These are phyloP conservation scores for Procambarus clarkii DNA, from an alignment of 1,140 invertebrate genomes.

Conservation along the genomic window DNA sequence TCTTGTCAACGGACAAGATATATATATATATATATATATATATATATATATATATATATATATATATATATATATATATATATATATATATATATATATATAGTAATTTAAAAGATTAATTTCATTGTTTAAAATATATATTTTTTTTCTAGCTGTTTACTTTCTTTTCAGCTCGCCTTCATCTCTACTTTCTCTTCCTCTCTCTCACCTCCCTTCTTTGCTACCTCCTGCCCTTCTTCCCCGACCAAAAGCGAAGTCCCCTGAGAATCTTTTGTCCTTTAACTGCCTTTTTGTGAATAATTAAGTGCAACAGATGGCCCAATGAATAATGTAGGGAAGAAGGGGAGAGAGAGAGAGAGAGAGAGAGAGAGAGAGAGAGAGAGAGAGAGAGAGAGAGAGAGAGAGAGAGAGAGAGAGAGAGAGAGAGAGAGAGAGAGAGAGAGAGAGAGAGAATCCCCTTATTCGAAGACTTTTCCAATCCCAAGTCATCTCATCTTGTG, in stretches of 20 bases:
- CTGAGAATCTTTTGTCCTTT: background rate
- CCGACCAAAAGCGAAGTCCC: background rate
- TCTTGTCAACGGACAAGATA: too few species aligned
- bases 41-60: too few species aligned
- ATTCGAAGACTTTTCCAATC: background rate
- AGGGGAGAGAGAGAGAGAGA: slow-evolving; percentile 28
- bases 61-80: too few species aligned
- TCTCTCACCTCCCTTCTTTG: background rate
- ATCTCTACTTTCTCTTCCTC: background rate
- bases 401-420: slow-evolving; percentile 27
- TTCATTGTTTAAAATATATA: too few species aligned
- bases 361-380: slow-evolving; percentile 32
- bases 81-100: too few species aligned
- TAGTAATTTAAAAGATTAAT: too few species aligned
- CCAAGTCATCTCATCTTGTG: background rate
- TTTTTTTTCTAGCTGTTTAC: background rate
- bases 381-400: background rate
- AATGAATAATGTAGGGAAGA: slow-evolving; percentile 23
- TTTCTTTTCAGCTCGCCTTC: background rate
- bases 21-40: too few species aligned
- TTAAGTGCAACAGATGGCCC: background rate
- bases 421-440: slow-evolving; percentile 34
- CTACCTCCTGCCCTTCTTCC: background rate
- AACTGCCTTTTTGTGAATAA: background rate
- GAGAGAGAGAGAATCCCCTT: background rate